These are phyloP conservation scores for Agonopterix arenella DNA, from an alignment of 2,888 invertebrate species.

Conservation along the genomic window DNA sequence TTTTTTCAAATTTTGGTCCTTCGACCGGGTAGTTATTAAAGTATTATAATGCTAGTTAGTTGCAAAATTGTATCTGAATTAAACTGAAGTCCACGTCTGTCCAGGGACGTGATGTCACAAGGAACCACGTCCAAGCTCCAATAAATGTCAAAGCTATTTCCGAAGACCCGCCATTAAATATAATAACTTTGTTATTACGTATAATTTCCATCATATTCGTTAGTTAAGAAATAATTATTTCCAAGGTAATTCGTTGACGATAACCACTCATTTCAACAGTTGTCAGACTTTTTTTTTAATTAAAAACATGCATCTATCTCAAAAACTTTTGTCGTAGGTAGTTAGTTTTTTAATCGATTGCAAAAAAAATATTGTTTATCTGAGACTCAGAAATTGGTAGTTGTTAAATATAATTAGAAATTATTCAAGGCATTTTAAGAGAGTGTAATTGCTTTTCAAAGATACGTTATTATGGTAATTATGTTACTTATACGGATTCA, in stretches of 20 bases:
- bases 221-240: conserved; percentile 9
- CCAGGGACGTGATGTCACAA: conserved; percentile 2
- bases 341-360: background rate
- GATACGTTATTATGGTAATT: background rate
- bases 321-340: background rate
- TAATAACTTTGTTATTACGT: conserved; percentile 17
- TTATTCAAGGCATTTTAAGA: background rate
- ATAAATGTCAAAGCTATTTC: conserved; percentile 22
- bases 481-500: background rate
- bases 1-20: too few species aligned
- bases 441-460: background rate
- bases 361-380: background rate
- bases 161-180: conserved; percentile 11
- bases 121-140: conserved; percentile 3
- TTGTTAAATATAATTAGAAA: background rate
- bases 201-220: conserved; percentile 11
- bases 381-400: background rate
- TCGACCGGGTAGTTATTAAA: too few species aligned
- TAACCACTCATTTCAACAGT: background rate
- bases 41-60: too few species aligned
- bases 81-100: background rate
- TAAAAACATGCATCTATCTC: background rate
- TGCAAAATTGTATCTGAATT: background rate
- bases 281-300: background rate
- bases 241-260: conserved; percentile 3